These are phyloP conservation scores for Orchesella flavescens DNA, from an alignment of 2,888 invertebrate genomes.

Conservation along the genomic window DNA sequence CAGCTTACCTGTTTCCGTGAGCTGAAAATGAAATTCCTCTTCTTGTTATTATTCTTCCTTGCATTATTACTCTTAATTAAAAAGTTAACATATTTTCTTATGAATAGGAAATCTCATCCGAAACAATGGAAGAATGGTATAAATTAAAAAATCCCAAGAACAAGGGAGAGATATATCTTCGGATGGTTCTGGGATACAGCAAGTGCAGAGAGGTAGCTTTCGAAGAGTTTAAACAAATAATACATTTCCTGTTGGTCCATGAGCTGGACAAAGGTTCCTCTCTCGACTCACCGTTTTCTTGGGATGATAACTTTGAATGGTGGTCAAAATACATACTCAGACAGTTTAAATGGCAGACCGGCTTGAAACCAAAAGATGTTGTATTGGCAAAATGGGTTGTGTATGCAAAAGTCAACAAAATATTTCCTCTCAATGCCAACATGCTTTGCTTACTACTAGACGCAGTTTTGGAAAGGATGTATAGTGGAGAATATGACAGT, in stretches of 20 bases:
- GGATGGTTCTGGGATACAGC: constrained; percentile 59
- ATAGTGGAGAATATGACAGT: constrained; percentile 38
- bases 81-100: no score
- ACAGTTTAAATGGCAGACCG: constrained; percentile 60
- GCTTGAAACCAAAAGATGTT: constrained; percentile 61
- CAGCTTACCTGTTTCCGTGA: constrained; percentile 52
- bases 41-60: no score
- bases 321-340: constrained; percentile 61
- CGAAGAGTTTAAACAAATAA: constrained; percentile 55
- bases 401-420: constrained; percentile 44
- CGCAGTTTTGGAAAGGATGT: constrained; percentile 30
- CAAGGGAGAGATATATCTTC: constrained; percentile 54
- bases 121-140: constrained; percentile 61
- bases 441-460: constrained; percentile 55
- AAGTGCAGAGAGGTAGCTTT: constrained; percentile 54
- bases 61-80: no score
- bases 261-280: constrained; percentile 49
- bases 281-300: constrained; percentile 47
- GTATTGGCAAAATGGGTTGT: constrained; percentile 62
- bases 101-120: constrained; percentile 57
- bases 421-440: constrained; percentile 59
- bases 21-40: neutral
- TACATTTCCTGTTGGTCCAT: constrained; percentile 50
- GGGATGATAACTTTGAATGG: constrained; percentile 57
- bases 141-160: constrained; percentile 47